Evolutionary conservation across 2,888 invertebrate genomes (phyloP), one percentile per base, ranked within the genome.

Genomic region (Tenthredo mesomela): DNA sequence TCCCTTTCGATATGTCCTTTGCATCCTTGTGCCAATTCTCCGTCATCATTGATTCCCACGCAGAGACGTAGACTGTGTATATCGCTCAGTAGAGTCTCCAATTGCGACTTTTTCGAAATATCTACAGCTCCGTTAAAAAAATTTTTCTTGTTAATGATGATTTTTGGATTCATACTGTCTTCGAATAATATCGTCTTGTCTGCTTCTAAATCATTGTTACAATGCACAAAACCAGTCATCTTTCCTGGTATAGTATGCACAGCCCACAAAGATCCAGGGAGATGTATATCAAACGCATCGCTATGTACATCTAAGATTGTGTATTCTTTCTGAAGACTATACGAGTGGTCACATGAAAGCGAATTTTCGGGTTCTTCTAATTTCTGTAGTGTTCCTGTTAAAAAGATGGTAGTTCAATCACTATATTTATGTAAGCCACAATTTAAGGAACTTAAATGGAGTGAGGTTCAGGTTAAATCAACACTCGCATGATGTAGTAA

Each of bases 211-310:
- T 65, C 12, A 25, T 21, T 4, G 5, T 65, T 29, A n/a, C 65
- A 65, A 65, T 65, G 65, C 29, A 65, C 65, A 6, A 25, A 65
- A 12, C 65, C 65, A 65, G 65, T 65, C 25, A 65, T 65, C 65
- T 65, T 21, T 29, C 29, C 65, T 65, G 65, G 65, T 65, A 65
- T 65, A 12, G 65, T 21, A 65, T 65, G 65, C 21, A 65, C 65
- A 65, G 65, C 65, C 65, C 65, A 65, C 65, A n/a, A 25, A 21
- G 65, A 65, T 65, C 29, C 65, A 65, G 65, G 65, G 21, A 65
- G 29, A 65, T 6, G n/a, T 65, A 65, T 65, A 21, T 65, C 10
- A 21, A 18, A 29, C 12, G 65, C 65, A 65, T 65, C 65, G 9
- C 21, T 65, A 65, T 65, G 21, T 4, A 65, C 3, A 12, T 65